Base-by-base conservation (phyloP, 2,888 invertebrate genomes). In the Lasioglossum malachurum region DNA sequence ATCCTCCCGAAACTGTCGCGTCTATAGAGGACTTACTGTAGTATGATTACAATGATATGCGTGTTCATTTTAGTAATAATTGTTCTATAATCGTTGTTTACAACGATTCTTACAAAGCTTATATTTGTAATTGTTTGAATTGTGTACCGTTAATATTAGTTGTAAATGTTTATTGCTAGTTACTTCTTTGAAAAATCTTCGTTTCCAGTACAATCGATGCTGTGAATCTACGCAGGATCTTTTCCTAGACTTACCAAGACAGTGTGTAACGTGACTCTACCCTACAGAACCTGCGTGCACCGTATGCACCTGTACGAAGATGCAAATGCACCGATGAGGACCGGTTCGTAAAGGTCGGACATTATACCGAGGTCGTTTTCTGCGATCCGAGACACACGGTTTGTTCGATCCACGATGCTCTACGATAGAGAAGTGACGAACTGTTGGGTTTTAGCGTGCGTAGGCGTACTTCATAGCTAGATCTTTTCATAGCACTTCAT, bases 291-390 rank as follows among this genome's bases (percentile, higher is more conserved):
- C 78, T 41, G 10, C 76, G 46, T 49, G 76, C 74, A 72, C 73
- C 84, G 87, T 82, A 72, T 91, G 76, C 90, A 90, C 90, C 90
- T 91, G 90, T 87, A 79, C 86, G 81, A 71, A 79, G 88, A 84
- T 90, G 88, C 84, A 88, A 90, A 90, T 84, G 80, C 72, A 74
- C 79, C 80, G 75, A 60, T 38, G 76, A 44, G 82, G 90, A 91
- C 91, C 91, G 91, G 90, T 91, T 90, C 91, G 91, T 81, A 90
- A 90, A 90, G 91, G 90, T 90, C 91, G 90, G 76, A 82, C 90
- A 82, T 90, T 86, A 90, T 87, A 88, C 84, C 90, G 91, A 90
- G 90, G 90, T 91, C 91, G 89, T 91, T 91, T 88, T 91, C 91
- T 75, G 71, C 75, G 85, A 84, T 71, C 75, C 75, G 83, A 77